Base-by-base conservation (phyloP, 2,113 vertebrate species). In the Malurus elegans region DNA sequence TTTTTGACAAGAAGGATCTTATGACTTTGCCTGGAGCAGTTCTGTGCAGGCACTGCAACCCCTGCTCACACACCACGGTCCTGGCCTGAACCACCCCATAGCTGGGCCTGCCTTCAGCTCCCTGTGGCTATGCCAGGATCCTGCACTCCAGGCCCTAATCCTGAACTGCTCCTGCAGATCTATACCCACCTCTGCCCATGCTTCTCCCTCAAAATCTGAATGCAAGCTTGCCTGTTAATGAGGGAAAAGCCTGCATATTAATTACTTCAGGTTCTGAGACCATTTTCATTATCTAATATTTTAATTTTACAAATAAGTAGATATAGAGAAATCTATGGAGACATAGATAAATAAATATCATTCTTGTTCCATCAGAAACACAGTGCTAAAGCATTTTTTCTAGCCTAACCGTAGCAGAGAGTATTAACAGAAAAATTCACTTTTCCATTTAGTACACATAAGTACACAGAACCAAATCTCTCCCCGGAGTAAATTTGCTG, bases 391-490 rank as follows among this genome's bases (percentile, higher is more conserved):
- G n/a, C 32, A 47, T 60, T 71, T 87, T 86, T 96, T 79, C 48
- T 51, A 80, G 51, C 17, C 47, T 83, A 92, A 76, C 45, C 42
- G 34, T 32, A 79, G 78, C 51, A 87, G 42, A 92, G 66, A 76
- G 21, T 38, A 73, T 91, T 91, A 89, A 67, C 57, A 90, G 90
- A 69, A 96, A 88, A 50, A n/a, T 78, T 88, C 60, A 56, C 44
- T 93, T 96, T 89, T 89, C 87, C 62, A 91, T 88, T 93, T 92
- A 88, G 81, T 62, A 64, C 71, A 73, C 78, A 60, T 76, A 88
- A 82, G 54, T 56, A 87, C 70, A 80, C 18, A 44, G 87, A 84
- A 79, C 79, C 58, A 85, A 88, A 91, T 70, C 42, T 95, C 67
- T 62, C 90, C 81, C 93, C 9, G 26, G 66, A 86, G 71, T 54